Base-by-base conservation (phyloP, 1,140 invertebrate genomes). In the Paramacrobiotus metropolitanus region DNA sequence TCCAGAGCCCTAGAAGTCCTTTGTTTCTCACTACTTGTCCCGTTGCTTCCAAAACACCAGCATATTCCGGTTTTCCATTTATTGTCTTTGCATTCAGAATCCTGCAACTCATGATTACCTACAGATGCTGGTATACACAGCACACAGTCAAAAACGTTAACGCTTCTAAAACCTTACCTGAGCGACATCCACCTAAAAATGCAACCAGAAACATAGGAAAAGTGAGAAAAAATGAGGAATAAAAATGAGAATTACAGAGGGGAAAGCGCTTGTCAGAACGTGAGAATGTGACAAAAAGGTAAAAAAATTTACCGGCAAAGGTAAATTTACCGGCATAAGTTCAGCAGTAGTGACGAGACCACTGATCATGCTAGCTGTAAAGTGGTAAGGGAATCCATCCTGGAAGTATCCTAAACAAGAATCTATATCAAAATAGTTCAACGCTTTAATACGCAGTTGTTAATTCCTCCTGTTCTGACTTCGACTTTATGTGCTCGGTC, bases 171-270 rank as follows among this genome's bases (percentile, higher is more conserved):
- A 87, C 83, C 86, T 85, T 18, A 93, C 97, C 77, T 97, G 97
- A 30, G 88, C 91, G 72, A 98, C 98, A 75, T 98, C 93, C 21
- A 97, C n/a, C n/a, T n/a, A n/a, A n/a, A n/a, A n/a, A n/a, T n/a
- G n/a, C n/a, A n/a, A n/a, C n/a, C n/a, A n/a, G n/a, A n/a, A n/a
- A n/a, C n/a, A n/a, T n/a, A n/a, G n/a, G n/a, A n/a, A n/a, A n/a
- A n/a, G n/a, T n/a, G n/a, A n/a, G n/a, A n/a, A n/a, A n/a, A n/a
- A n/a, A n/a, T n/a, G n/a, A n/a, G n/a, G n/a, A n/a, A n/a, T n/a
- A n/a, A n/a, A n/a, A n/a, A n/a, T n/a, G n/a, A n/a, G n/a, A n/a
- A n/a, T n/a, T n/a, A n/a, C n/a, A n/a, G n/a, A n/a, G n/a, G n/a
- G n/a, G n/a, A n/a, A n/a, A n/a, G n/a, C n/a, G n/a, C n/a, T n/a